These are phyloP conservation scores for Oryctolagus cuniculus DNA, from an alignment of 2,113 vertebrate species.

Conservation along the genomic window DNA sequence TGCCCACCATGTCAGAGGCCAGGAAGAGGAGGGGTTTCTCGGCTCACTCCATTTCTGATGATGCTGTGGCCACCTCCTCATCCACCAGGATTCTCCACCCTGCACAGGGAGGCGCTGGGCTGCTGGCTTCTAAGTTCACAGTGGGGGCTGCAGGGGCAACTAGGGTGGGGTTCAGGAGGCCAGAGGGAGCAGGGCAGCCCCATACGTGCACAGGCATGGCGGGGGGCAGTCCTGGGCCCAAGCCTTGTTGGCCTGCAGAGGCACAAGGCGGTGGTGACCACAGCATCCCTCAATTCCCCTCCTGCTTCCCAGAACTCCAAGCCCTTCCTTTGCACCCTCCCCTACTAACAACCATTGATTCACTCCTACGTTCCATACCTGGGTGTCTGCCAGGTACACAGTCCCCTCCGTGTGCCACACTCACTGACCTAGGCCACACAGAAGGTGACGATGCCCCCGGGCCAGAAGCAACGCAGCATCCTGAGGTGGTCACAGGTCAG, in stretches of 20 bases:
- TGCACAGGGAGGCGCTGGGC: neutral
- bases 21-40: neutral
- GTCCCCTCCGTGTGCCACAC: constrained; percentile 23
- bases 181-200: constrained; percentile 91
- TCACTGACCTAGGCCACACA: constrained; percentile 93
- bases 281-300: neutral
- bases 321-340: neutral
- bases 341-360: too few species aligned
- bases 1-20: neutral
- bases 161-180: constrained; percentile 90
- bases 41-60: neutral
- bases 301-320: neutral
- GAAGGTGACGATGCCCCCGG: constrained; percentile 94
- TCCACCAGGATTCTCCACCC: neutral
- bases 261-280: constrained; percentile 47
- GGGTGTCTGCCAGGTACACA: neutral
- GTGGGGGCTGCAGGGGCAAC: neutral
- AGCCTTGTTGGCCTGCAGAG: constrained; percentile 91
- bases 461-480: constrained; percentile 96
- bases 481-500: constrained; percentile 92
- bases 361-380: too few species aligned
- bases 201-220: constrained; percentile 93
- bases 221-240: too few species aligned
- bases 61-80: fast-evolving
- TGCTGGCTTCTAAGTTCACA: constrained; percentile 42